Conservation (phyloP, 2,113 vertebrate genomes). For the Xiphias gladius region DNA sequence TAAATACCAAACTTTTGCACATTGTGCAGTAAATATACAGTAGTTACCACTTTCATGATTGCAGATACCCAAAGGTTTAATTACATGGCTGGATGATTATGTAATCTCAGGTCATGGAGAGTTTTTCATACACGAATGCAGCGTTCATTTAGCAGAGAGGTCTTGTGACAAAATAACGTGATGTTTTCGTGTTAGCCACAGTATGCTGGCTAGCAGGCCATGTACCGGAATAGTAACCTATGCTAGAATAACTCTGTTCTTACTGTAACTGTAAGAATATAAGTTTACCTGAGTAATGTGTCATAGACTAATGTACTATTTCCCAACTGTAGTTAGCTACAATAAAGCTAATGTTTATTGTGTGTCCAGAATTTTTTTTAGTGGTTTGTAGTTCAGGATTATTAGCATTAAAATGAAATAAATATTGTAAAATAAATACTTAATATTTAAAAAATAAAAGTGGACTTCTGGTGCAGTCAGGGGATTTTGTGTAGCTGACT, state of each 20-base stretch:
- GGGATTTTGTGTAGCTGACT: too few species aligned
- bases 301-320: not conserved
- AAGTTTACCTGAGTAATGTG: not conserved
- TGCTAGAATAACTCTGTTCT: not conserved
- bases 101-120: constrained; percentile 25
- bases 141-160: not conserved
- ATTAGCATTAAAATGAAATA: not conserved
- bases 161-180: not conserved
- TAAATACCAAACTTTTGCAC: not conserved
- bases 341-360: too few species aligned
- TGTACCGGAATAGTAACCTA: not conserved
- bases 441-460: not conserved
- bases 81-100: constrained; percentile 28
- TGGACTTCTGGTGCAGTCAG: too few species aligned
- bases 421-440: not conserved
- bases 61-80: constrained; percentile 11
- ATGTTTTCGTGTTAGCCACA: not conserved
- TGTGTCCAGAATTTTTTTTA: not conserved
- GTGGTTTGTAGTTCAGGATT: not conserved
- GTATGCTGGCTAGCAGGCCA: not conserved
- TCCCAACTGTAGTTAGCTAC: too few species aligned
- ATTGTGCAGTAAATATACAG: not conserved
- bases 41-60: not conserved
- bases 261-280: not conserved
- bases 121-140: not conserved